Conservation (phyloP, 2,888 invertebrate genomes). For the Drosophila neoperkinsi region DNA sequence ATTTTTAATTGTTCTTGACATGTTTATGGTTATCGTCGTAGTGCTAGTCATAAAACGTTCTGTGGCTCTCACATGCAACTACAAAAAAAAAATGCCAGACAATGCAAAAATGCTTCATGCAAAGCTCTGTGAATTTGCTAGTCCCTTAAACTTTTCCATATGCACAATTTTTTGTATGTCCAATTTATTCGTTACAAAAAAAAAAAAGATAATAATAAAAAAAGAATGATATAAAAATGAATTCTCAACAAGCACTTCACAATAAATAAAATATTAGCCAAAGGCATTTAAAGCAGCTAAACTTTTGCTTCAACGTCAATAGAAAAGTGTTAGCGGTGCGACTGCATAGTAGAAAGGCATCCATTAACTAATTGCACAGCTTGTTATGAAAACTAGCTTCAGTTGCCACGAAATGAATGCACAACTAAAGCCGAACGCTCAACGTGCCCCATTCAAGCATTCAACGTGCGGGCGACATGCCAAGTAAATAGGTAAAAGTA, state of each 20-base stretch:
- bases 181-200: constrained; percentile 49
- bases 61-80: constrained; percentile 34
- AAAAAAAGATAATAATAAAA: constrained; percentile 1
- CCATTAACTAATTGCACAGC: constrained; percentile 81
- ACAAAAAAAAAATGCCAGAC: constrained; percentile 41
- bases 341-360: constrained; percentile 27
- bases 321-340: constrained; percentile 3
- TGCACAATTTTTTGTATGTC: constrained; percentile 48
- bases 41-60: constrained; percentile 54
- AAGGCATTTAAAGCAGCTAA: constrained; percentile 51
- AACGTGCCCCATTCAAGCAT: constrained; percentile 46
- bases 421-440: constrained; percentile 20
- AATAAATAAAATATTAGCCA: constrained; percentile 54
- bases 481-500: constrained; percentile 44
- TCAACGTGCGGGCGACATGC: constrained; percentile 55
- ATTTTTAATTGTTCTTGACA: constrained; percentile 20
- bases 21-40: constrained; percentile 46
- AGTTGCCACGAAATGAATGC: constrained; percentile 36
- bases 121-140: constrained; percentile 64
- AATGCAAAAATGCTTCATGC: constrained; percentile 44
- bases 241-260: constrained; percentile 20
- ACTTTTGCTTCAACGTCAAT: constrained; percentile 24
- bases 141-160: constrained; percentile 47
- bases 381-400: constrained; percentile 61
- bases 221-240: constrained; percentile 16